Base-by-base conservation (phyloP, 2,888 invertebrate species). In the Neria commutata region DNA sequence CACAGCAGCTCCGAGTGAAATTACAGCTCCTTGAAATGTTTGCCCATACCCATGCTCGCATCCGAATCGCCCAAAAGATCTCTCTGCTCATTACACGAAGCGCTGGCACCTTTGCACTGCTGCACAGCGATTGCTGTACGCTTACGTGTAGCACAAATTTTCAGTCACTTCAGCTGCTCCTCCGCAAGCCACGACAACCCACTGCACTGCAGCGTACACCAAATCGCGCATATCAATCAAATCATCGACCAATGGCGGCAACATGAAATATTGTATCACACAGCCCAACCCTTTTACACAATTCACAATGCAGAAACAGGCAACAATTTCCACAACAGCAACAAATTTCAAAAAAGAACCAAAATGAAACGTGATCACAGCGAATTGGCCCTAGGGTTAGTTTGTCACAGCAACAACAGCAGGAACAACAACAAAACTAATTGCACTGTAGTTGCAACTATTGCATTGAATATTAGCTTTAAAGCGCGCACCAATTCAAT, bases 341-440 rank as follows among this genome's bases (percentile, higher is more conserved):
- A 37, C n/a, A 37, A 29, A 11, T 29, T 8, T 8, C 29, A 8
- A 29, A 5, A 29, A 29, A 5, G 6, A 29, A 8, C 29, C 11
- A 29, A 29, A 29, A 29, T 29, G 70, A 71, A 76, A 76, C 75
- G 75, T 76, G 75, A 76, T 73, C 74, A 67, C 73, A 65, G 68
- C 72, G 67, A 74, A 74, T 71, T 67, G 63, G 72, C 73, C 69
- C 55, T 63, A 73, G 72, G 73, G 73, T 69, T 72, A 70, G 72
- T 70, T 69, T 26, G 47, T 11, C 29, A 29, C 29, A 29, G 29
- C 29, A 8, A 29, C 29, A 29, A 29, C 11, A 29, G 11, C 29
- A 29, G 29, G 6, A 11, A 6, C 29, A 29, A 11, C 29, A 6
- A 29, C 29, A 29, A 11, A 6, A 29, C 6, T 29, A 29, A 29